Conservation (phyloP, 2,888 invertebrate genomes). For the Papilio elwesi region DNA sequence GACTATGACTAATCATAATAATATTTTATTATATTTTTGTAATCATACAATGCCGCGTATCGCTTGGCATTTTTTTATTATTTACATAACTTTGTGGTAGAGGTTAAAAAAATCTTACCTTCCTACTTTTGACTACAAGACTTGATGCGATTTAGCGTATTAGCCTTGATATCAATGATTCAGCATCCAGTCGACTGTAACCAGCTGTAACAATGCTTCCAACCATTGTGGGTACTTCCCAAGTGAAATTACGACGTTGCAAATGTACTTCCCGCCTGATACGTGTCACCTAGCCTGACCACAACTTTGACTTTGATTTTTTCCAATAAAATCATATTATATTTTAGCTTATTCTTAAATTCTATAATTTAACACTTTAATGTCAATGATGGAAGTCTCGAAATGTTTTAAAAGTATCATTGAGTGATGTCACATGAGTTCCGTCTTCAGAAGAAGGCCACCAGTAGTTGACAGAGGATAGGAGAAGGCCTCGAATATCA, state of each 20-base stretch:
- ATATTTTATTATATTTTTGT: constrained; percentile 7
- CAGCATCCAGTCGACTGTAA: constrained; percentile 50
- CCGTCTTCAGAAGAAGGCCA: no score
- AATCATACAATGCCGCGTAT: constrained; percentile 7
- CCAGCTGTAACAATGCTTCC: constrained; percentile 38
- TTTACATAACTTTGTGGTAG: not conserved
- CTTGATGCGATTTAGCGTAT: constrained; percentile 9
- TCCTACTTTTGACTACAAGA: constrained; percentile 15
- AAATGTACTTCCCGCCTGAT: constrained; percentile 20
- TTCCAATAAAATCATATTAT: no score
- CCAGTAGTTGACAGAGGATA: no score
- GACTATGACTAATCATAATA: not conserved
- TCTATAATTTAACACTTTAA: no score
- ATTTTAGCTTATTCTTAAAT: no score
- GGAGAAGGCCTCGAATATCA: no score
- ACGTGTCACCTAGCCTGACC: not conserved
- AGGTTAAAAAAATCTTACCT: constrained; percentile 21
- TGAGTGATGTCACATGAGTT: no score
- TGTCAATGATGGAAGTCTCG: no score
- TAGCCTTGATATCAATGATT: constrained; percentile 50
- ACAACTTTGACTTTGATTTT: no score
- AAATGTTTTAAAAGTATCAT: no score
- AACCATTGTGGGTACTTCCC: not conserved
- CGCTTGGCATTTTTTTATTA: constrained; percentile 5
- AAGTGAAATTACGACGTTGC: not conserved